Evolutionary conservation across 2,888 invertebrate genomes (phyloP).

Genomic region (Parthenolecanium corni): DNA sequence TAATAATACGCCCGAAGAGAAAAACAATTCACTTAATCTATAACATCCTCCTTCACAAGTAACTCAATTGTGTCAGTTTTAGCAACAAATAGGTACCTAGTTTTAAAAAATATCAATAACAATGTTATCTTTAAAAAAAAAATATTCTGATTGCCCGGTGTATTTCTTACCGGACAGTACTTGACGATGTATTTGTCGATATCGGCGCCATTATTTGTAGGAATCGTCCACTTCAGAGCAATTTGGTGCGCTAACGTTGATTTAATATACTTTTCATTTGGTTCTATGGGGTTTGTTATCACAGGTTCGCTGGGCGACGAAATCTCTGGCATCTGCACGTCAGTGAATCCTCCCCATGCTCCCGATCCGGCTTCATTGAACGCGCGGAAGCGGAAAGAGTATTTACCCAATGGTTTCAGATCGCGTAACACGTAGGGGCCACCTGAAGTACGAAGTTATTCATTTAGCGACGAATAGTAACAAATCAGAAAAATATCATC

Average conservation of each 20-base stretch:
- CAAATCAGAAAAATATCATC: background rate
- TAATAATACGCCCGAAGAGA: too few relatives aligned
- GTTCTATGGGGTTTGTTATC: constrained; percentile 42
- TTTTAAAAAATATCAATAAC: too few relatives aligned
- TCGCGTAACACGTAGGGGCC: constrained; percentile 70
- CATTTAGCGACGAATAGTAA: constrained; percentile 1
- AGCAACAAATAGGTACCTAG: too few relatives aligned
- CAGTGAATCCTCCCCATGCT: constrained; percentile 53
- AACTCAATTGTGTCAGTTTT: too few relatives aligned
- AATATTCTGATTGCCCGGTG: too few relatives aligned
- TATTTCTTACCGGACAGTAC: constrained; percentile 64
- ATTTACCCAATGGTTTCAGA: constrained; percentile 60
- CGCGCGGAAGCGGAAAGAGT: constrained; percentile 74
- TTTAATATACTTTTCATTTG: constrained; percentile 43
- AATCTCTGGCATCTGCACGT: constrained; percentile 60
- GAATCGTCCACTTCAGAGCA: constrained; percentile 71
- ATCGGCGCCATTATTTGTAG: constrained; percentile 78
- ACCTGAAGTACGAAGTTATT: constrained; percentile 41
- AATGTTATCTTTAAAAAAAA: too few relatives aligned
- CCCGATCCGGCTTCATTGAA: constrained; percentile 72
- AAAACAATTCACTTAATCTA: too few relatives aligned
- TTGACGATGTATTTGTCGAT: constrained; percentile 70
- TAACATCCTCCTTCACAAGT: too few relatives aligned
- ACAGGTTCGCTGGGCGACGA: constrained; percentile 64
- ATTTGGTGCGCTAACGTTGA: constrained; percentile 65